These are phyloP conservation scores for Dryocosmus kuriphilus DNA, from an alignment of 2,888 invertebrate genomes.

Conservation along the genomic window DNA sequence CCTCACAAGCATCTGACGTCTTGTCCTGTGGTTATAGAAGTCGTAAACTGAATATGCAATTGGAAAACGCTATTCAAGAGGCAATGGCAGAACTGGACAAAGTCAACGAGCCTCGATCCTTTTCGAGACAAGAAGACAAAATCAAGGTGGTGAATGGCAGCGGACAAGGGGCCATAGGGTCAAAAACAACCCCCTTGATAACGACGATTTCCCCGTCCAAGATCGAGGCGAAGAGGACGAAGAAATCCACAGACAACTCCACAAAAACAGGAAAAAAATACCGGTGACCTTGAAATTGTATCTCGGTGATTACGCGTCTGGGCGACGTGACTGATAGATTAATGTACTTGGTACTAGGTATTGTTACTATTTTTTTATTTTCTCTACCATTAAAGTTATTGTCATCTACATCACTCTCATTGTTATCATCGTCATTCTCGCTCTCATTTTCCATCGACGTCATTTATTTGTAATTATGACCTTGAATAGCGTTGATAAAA, in stretches of 20 bases:
- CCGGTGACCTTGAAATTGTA: constrained; percentile 36
- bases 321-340: constrained; percentile 37
- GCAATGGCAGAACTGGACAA: constrained; percentile 92
- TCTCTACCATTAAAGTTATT: constrained; percentile 34
- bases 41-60: constrained; percentile 93
- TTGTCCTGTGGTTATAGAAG: constrained; percentile 82
- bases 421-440: constrained; percentile 54
- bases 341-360: constrained; percentile 36
- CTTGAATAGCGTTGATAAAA: constrained; percentile 8
- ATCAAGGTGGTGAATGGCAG: constrained; percentile 22
- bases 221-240: constrained; percentile 60
- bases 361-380: constrained; percentile 41
- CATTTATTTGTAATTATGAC: constrained; percentile 40
- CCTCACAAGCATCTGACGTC: constrained; percentile 25
- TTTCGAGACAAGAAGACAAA: constrained; percentile 24
- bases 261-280: constrained; percentile 29
- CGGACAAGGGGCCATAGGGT: constrained; percentile 45
- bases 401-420: constrained; percentile 38
- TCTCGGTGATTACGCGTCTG: constrained; percentile 32
- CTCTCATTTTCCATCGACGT: constrained; percentile 46
- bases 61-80: constrained; percentile 95
- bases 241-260: constrained; percentile 29
- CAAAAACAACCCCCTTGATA: constrained; percentile 29
- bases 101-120: constrained; percentile 59
- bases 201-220: constrained; percentile 43